Percentiles rank a stretch among this genome's conserved stretches.
These are phyloP conservation scores for Tamias sibiricus DNA, from an alignment of 2,113 vertebrate species.

Conservation along the genomic window DNA sequence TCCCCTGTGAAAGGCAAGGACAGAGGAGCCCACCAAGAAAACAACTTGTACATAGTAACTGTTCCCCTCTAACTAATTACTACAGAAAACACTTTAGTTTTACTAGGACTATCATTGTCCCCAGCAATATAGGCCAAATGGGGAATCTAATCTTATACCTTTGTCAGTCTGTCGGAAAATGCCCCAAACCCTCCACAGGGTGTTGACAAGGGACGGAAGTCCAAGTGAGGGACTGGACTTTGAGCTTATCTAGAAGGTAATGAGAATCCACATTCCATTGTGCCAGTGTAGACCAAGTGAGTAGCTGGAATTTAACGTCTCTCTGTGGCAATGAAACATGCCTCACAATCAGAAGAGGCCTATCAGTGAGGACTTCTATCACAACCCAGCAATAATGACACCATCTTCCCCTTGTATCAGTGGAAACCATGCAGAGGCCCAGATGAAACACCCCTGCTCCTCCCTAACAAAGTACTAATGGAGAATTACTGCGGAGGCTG, in stretches of 20 bases:
- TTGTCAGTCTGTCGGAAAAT: not conserved
- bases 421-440: not conserved
- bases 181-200: rapidly evolving
- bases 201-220: not conserved
- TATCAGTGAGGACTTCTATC: not conserved
- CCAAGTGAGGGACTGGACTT: not conserved
- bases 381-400: not conserved
- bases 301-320: not conserved
- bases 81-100: not conserved
- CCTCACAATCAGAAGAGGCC: not conserved
- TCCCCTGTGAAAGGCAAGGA: not conserved
- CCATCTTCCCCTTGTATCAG: rapidly evolving
- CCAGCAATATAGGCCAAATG: not conserved
- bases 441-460: not conserved
- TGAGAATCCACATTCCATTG: rapidly evolving
- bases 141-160: not conserved
- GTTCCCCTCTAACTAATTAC: not conserved
- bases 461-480: not conserved
- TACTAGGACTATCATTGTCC: too few species aligned
- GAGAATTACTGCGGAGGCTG: not conserved
- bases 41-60: not conserved
- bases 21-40: not conserved
- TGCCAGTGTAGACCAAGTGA: not conserved
- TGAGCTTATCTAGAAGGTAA: not conserved
- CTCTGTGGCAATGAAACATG: not conserved